phyloP scores from a whole-genome alignment of 2,888 invertebrate species.

The Papilio elwesi region DNA sequence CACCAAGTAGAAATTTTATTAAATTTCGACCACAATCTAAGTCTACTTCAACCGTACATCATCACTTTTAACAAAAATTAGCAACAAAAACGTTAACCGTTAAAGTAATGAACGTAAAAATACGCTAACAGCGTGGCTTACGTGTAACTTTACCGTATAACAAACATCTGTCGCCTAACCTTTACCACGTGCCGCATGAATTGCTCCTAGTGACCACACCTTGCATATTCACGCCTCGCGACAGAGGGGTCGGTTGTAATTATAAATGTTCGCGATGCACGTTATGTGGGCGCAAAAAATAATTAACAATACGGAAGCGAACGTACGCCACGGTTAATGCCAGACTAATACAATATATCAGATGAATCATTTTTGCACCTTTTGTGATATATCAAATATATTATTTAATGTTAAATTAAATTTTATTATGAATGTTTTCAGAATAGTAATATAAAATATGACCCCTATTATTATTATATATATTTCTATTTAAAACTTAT shows the following conservation, averaged over 20 bases:
- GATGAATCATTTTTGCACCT: conserved; percentile 16
- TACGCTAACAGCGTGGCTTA: conserved; percentile 17
- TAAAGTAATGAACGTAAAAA: neutral
- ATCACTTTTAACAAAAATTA: neutral
- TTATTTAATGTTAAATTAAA: no score
- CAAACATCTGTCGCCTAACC: conserved; percentile 70
- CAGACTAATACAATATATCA: neutral
- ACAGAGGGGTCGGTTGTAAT: conserved; percentile 45
- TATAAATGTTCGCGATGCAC: conserved; percentile 47
- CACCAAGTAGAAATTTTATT: no score
- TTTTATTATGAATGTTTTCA: no score
- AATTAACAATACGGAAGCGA: conserved; percentile 41
- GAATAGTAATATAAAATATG: no score
- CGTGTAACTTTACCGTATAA: conserved; percentile 43
- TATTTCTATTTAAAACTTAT: no score
- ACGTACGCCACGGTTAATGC: conserved; percentile 1
- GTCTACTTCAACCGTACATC: no score
- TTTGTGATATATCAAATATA: no score
- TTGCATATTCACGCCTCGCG: conserved; percentile 47
- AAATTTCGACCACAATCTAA: no score
- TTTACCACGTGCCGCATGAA: conserved; percentile 49
- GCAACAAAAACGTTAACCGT: conserved; percentile 35
- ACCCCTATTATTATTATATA: no score
- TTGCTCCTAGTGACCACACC: conserved; percentile 54
- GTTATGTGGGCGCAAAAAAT: conserved; percentile 58